Conservation (phyloP, 2,113 vertebrate species). For the Strigops habroptila region DNA sequence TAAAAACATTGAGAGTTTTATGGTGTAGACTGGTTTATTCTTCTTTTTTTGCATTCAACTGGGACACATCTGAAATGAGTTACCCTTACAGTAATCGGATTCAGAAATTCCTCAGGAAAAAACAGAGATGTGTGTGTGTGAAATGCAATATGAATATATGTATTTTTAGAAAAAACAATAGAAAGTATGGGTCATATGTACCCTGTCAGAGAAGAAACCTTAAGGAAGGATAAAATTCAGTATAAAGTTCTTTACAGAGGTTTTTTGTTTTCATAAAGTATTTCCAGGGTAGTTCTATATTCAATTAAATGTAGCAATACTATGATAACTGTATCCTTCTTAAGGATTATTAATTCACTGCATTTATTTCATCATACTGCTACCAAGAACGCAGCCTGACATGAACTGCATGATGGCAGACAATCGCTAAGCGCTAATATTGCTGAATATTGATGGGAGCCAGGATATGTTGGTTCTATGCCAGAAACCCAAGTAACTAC, state of each 20-base stretch:
- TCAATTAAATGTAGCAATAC: background rate
- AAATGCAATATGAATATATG: background rate
- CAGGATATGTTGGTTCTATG: background rate
- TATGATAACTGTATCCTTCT: background rate
- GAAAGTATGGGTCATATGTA: background rate
- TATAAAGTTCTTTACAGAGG: background rate
- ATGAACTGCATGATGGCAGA: background rate
- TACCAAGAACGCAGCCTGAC: background rate
- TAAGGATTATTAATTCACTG: background rate
- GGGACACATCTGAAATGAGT: conserved; percentile 22
- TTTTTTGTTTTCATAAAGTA: background rate
- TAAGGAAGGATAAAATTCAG: background rate
- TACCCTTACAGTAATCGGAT: background rate
- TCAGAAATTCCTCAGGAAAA: conserved; percentile 35
- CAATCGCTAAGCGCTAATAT: background rate
- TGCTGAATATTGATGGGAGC: background rate
- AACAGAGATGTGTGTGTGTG: background rate
- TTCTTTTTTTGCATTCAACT: background rate
- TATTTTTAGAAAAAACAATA: background rate
- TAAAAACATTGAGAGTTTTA: conserved; percentile 4
- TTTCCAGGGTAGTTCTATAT: background rate
- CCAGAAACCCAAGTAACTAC: background rate
- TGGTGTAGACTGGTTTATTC: background rate
- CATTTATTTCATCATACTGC: background rate
- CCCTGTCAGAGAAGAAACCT: background rate